Percentiles rank a stretch among this genome's conserved stretches.
These are phyloP conservation scores for Stegophylla sp. DNA, from an alignment of 2,888 invertebrate genomes.

Conservation along the genomic window DNA sequence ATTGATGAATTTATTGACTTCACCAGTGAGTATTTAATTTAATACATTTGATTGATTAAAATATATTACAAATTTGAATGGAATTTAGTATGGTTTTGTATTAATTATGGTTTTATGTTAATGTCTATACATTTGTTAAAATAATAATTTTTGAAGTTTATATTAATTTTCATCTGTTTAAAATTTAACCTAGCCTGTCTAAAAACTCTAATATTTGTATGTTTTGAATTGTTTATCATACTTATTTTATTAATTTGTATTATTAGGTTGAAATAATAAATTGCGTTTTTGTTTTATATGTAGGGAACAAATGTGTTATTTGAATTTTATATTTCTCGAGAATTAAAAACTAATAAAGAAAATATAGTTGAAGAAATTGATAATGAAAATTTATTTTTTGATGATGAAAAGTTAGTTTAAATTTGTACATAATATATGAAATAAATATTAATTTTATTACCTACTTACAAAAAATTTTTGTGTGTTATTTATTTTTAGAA, in stretches of 20 bases:
- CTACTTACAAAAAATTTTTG: not conserved
- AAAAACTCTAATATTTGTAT: no score
- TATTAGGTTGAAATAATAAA: no score
- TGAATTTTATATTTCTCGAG: conserved; percentile 49
- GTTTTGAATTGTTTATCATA: no score
- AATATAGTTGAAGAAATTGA: not conserved
- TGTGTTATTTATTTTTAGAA: conserved; percentile 18
- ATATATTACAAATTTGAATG: not conserved
- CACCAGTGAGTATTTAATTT: conserved; percentile 33
- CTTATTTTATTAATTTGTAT: no score
- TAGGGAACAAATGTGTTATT: conserved; percentile 35
- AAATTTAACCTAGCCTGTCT: no score
- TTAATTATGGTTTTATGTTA: no score
- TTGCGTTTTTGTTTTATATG: not conserved
- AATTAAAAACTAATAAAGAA: conserved; percentile 22
- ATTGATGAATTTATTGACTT: conserved; percentile 17
- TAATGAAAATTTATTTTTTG: conserved; percentile 24
- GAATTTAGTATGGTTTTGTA: no score
- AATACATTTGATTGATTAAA: not conserved
- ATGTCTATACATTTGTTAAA: no score
- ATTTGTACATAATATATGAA: not conserved
- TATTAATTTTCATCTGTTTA: no score
- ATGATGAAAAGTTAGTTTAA: conserved; percentile 21
- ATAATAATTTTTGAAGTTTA: no score
- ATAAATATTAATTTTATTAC: not conserved